These are phyloP conservation scores for Loripinus fragilis DNA, from an alignment of 2,888 invertebrate species.

Conservation along the genomic window DNA sequence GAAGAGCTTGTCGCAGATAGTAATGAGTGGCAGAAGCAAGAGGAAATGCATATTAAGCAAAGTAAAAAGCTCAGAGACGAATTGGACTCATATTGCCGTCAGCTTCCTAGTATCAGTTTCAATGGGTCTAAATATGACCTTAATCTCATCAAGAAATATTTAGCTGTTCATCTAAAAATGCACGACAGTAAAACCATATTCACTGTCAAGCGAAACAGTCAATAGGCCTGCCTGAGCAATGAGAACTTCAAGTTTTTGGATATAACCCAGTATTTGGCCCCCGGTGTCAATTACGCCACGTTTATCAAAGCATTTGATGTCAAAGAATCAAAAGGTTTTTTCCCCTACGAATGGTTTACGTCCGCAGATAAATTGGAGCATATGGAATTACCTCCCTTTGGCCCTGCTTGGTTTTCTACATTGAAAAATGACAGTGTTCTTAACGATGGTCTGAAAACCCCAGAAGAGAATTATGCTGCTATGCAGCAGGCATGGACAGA, in stretches of 20 bases:
- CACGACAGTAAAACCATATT: conserved; percentile 21
- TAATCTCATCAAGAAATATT: conserved; percentile 32
- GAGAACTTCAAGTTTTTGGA: conserved; percentile 6
- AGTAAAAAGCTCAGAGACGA: conserved; percentile 21
- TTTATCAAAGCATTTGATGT: conserved; percentile 18
- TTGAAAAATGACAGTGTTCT: too few relatives aligned
- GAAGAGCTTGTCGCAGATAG: background rate
- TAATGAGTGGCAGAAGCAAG: background rate
- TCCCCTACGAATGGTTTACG: background rate
- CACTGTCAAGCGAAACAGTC: conserved; percentile 22
- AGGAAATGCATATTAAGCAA: background rate
- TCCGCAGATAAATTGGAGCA: background rate
- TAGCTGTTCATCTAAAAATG: conserved; percentile 19
- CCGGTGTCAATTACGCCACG: too few relatives aligned
- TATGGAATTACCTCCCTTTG: too few relatives aligned
- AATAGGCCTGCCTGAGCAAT: conserved; percentile 4
- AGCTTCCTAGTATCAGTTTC: conserved; percentile 31
- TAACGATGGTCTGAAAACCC: too few relatives aligned
- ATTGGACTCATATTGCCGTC: conserved; percentile 20
- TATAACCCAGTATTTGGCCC: too few relatives aligned
- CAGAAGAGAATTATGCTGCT: too few relatives aligned
- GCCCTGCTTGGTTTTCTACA: background rate
- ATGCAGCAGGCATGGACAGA: too few relatives aligned
- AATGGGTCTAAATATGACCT: conserved; percentile 41
- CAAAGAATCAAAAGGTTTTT: background rate